Conservation (phyloP, 2,797 vertebrate genomes). For the Hoplostethus atlanticus region DNA sequence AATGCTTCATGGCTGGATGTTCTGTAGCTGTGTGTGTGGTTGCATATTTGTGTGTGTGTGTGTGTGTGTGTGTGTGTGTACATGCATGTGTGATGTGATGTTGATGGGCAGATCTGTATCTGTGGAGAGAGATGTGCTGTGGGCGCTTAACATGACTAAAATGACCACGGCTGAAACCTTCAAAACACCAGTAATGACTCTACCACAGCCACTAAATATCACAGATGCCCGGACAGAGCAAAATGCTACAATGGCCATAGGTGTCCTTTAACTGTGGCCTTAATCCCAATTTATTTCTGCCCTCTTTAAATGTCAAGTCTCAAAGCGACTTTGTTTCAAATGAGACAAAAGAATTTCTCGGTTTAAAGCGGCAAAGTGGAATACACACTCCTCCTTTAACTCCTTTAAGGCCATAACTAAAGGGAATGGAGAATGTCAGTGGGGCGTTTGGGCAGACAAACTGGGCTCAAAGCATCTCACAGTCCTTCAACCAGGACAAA, state of each 20-base stretch:
- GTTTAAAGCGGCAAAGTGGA: constrained; percentile 16
- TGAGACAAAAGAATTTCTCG: constrained; percentile 15
- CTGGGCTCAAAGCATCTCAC: constrained; percentile 10
- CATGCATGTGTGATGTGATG: constrained; percentile 27
- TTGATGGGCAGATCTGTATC: constrained; percentile 44
- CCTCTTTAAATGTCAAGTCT: not conserved
- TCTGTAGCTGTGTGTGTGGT: constrained; percentile 10
- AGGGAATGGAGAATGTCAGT: not conserved
- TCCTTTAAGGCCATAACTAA: too few species aligned
- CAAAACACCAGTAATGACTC: constrained; percentile 16
- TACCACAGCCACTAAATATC: too few species aligned
- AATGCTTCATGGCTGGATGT: constrained; percentile 41
- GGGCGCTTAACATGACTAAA: constrained; percentile 43
- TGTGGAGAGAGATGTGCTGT: constrained; percentile 52
- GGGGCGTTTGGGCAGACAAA: constrained; percentile 37
- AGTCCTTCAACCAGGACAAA: constrained; percentile 37
- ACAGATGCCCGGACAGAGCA: too few species aligned
- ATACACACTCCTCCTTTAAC: not conserved
- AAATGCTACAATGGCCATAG: not conserved
- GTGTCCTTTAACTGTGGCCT: not conserved
- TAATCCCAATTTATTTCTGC: not conserved
- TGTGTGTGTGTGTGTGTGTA: constrained; percentile 9
- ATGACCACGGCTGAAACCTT: constrained; percentile 22
- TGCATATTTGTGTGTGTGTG: constrained; percentile 13
- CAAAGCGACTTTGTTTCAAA: not conserved